Evolutionary conservation across 2,888 invertebrate species (phyloP).

Genomic region (Melanostoma mellinum): DNA sequence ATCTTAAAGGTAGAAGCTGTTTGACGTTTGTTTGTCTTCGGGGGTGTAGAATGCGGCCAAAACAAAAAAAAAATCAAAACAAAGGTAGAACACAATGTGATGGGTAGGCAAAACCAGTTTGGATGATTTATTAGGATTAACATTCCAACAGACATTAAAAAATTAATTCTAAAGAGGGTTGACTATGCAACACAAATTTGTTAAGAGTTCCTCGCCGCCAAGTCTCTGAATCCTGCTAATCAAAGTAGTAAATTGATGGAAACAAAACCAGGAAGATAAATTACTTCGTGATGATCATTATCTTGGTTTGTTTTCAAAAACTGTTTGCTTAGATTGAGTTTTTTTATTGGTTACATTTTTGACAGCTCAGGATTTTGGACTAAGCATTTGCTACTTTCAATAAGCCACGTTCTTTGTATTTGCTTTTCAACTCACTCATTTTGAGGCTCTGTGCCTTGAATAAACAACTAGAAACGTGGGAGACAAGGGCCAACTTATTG

Average conservation of each 20-base stretch:
- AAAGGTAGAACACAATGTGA: neutral
- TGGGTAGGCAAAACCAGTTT: constrained; percentile 30
- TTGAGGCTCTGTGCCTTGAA: too few species aligned
- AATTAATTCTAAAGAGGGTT: constrained; percentile 51
- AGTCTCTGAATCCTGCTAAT: constrained; percentile 38
- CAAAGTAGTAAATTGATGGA: constrained; percentile 42
- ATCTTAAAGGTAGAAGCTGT: constrained; percentile 33
- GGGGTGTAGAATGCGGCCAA: constrained; percentile 32
- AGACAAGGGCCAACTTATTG: neutral
- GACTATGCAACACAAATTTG: neutral
- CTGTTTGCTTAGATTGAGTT: too few species aligned
- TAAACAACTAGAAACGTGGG: too few species aligned
- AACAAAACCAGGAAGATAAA: constrained; percentile 33
- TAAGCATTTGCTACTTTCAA: too few species aligned
- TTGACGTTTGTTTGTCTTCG: constrained; percentile 2
- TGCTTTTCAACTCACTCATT: too few species aligned
- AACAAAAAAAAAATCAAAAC: constrained; percentile 31
- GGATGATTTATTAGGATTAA: constrained; percentile 61
- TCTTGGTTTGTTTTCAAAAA: constrained; percentile 15
- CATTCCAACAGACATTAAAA: constrained; percentile 40
- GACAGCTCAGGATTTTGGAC: too few species aligned
- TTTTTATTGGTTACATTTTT: too few species aligned
- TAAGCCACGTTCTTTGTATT: too few species aligned
- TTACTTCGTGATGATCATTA: constrained; percentile 44
- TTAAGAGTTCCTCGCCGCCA: constrained; percentile 3